phyloP scores from a whole-genome alignment of 2,113 vertebrate genomes.

The Rhinoderma darwinii region DNA sequence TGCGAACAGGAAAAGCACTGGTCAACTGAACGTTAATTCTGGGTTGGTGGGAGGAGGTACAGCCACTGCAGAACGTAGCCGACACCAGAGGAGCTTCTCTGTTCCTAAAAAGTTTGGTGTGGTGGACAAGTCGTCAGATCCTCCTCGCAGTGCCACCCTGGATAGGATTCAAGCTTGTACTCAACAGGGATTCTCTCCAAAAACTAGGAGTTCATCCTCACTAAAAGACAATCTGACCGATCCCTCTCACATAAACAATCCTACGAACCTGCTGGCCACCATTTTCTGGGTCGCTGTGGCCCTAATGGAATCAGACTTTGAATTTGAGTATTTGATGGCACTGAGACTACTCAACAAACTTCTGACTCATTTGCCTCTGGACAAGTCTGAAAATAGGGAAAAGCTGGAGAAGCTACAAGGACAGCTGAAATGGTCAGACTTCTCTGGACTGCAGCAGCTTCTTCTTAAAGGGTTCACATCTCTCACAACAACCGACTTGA shows the following conservation, averaged over 20 bases:
- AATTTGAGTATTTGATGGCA: constrained; percentile 98
- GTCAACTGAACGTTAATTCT: constrained; percentile 89
- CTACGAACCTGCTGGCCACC: constrained; percentile 90
- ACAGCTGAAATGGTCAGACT: constrained; percentile 95
- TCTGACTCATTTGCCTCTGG: constrained; percentile 89
- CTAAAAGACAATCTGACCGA: constrained; percentile 89
- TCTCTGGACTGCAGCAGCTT: constrained; percentile 94
- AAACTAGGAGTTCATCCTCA: constrained; percentile 85
- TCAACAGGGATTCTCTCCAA: constrained; percentile 83
- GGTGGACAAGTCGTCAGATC: constrained; percentile 82
- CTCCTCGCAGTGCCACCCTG: constrained; percentile 93
- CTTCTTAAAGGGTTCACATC: constrained; percentile 97
- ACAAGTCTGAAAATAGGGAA: constrained; percentile 93
- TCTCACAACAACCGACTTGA: constrained; percentile 90
- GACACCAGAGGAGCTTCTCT: constrained; percentile 96
- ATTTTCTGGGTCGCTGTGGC: constrained; percentile 97
- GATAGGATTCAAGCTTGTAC: constrained; percentile 97
- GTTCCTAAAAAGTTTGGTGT: constrained; percentile 99
- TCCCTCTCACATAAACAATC: constrained; percentile 90
- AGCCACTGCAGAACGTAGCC: constrained; percentile 83
- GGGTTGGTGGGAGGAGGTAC: constrained; percentile 72
- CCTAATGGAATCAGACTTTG: constrained; percentile 98
- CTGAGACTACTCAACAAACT: constrained; percentile 90
- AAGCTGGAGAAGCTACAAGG: constrained; percentile 95
- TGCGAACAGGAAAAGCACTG: constrained; percentile 93